Base-by-base conservation (phyloP, 2,797 vertebrate species). In the Alfaro cultratus region DNA sequence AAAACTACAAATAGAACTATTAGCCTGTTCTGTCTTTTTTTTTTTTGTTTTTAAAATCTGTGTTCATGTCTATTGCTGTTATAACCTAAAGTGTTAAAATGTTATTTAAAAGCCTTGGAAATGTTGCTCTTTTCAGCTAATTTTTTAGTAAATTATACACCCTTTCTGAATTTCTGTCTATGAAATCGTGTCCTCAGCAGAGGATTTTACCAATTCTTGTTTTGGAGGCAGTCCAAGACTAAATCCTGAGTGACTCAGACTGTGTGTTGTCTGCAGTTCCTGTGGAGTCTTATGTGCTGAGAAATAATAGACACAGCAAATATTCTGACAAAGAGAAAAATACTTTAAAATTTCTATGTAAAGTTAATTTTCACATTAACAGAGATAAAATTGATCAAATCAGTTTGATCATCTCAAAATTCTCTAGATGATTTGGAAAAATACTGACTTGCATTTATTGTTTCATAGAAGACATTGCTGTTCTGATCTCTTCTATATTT, bases 191-290 rank as follows among this genome's bases (percentile, higher is more conserved):
- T 83, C 89, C 72, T 82, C 74, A 74, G 53, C 79, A 4, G 84
- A 86, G 75, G 82, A 85, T 86, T 93, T 85, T 73, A 77, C 68
- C 74, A 72, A 78, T 88, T 90, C 75, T 80, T 49, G 79, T 74
- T 76, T 77, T 90, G 86, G 86, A 82, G 68, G 51, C 57, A 64
- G 85, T 92, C 89, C 89, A 91, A 57, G 70, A 82, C 73, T 85
- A 89, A 89, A 89, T 67, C 31, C 31, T 67, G 64, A 55, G 78
- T 47, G 80, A 79, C 79, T 86, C 83, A 86, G 87, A 72, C 82
- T 89, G 76, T 46, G 31, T 64, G 36, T 72, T 73, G 74, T 79
- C 53, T 80, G 68, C 41, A 36, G 4, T 78, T 68, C 68, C 86
- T 64, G 71, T 62, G 72, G 77, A 73, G 34, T 67, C 21, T 23